Evolutionary conservation across 2,888 invertebrate genomes (phyloP).

Genomic region (Trachelus stipa): DNA sequence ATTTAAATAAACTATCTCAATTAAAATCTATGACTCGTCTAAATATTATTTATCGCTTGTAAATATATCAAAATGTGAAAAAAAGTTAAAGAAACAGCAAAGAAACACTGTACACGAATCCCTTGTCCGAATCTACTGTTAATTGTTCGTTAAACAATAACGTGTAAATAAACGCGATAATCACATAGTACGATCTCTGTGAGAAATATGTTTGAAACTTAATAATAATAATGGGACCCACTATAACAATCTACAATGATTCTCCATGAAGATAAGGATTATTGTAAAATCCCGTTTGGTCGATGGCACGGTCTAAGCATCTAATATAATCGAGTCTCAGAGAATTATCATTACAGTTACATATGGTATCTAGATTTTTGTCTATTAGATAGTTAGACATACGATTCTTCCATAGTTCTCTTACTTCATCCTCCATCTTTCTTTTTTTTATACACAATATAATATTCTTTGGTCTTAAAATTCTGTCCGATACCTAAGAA

Average conservation of each 20-base stretch:
- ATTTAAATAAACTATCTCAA: background rate
- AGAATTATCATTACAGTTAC: constrained; percentile 28
- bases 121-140: background rate
- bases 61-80: background rate
- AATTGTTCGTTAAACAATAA: background rate
- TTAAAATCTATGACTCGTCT: background rate
- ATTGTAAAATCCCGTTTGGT: constrained; percentile 26
- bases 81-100: background rate
- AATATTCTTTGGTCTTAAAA: constrained; percentile 60
- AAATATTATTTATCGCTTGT: background rate
- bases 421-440: background rate
- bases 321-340: constrained; percentile 26
- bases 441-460: constrained; percentile 51
- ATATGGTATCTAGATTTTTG: constrained; percentile 25
- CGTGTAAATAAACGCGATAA: background rate
- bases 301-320: constrained; percentile 30
- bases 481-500: constrained; percentile 34
- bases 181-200: background rate
- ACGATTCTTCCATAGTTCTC: constrained; percentile 6
- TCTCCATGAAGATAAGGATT: background rate
- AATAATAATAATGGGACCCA: background rate
- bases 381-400: constrained; percentile 8
- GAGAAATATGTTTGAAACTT: background rate
- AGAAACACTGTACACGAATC: background rate
- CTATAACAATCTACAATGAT: background rate